Evolutionary conservation across 2,888 invertebrate species (phyloP).

Genomic region (Macrophya annulata): DNA sequence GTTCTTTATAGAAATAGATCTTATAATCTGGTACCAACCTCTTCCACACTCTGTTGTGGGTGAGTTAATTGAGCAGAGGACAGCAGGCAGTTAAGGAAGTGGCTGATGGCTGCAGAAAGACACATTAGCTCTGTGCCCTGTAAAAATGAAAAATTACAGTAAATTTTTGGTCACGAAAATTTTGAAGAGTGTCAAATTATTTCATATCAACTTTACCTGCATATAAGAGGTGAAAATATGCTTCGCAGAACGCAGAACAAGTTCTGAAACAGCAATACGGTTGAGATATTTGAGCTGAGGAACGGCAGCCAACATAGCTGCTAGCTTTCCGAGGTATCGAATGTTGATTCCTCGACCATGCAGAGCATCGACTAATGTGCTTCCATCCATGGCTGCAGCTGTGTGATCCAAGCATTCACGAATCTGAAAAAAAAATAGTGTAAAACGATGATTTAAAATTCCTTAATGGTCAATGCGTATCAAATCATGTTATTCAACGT

Average conservation of each 20-base stretch:
- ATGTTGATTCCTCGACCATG: conserved; percentile 98
- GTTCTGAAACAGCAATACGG: conserved; percentile 94
- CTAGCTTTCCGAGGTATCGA: conserved; percentile 96
- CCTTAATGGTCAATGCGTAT: background rate
- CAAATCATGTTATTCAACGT: conserved; percentile 77
- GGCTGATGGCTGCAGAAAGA: conserved; percentile 94
- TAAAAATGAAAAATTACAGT: conserved; percentile 57
- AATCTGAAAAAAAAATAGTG: conserved; percentile 82
- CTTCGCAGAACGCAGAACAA: conserved; percentile 94
- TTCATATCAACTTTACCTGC: conserved; percentile 82
- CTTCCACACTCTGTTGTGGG: conserved; percentile 86
- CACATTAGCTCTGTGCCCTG: conserved; percentile 94
- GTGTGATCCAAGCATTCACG: conserved; percentile 95
- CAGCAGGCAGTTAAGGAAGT: conserved; percentile 97
- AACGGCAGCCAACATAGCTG: conserved; percentile 89
- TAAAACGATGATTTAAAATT: conserved; percentile 4
- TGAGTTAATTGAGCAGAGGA: conserved; percentile 88
- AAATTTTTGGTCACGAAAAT: conserved; percentile 12
- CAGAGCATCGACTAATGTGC: conserved; percentile 94
- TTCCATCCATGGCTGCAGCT: conserved; percentile 97
- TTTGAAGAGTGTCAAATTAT: conserved; percentile 1
- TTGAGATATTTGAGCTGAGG: conserved; percentile 92
- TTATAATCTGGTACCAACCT: conserved; percentile 79
- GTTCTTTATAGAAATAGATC: conserved; percentile 50
- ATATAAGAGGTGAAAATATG: conserved; percentile 96